Conservation (phyloP, 2,888 invertebrate genomes). For the Harmothoe impar region DNA sequence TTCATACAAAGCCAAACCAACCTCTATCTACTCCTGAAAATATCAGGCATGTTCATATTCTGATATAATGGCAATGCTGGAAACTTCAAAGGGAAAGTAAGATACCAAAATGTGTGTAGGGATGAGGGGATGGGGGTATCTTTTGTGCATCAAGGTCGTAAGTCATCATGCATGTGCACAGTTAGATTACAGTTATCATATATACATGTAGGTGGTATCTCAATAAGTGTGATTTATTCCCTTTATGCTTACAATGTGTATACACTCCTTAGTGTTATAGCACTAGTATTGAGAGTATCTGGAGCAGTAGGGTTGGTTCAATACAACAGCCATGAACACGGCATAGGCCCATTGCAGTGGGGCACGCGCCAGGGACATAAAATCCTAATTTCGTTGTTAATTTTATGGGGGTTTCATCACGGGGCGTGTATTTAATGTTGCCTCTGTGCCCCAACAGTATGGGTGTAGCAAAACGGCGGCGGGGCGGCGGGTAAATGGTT, state of each 20-base stretch:
- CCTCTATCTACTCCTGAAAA: neutral
- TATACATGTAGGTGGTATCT: too few species aligned
- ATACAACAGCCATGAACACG: too few species aligned
- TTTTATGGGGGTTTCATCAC: constrained; percentile 37
- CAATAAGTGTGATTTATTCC: too few species aligned
- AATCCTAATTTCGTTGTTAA: constrained; percentile 33
- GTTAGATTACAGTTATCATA: too few species aligned
- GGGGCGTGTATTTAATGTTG: neutral
- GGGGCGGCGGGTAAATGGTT: neutral
- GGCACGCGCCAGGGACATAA: neutral
- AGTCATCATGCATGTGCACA: too few species aligned
- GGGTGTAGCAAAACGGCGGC: constrained; percentile 9
- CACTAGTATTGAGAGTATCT: too few species aligned
- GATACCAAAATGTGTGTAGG: too few species aligned
- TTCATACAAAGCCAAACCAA: neutral
- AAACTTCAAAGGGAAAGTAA: neutral
- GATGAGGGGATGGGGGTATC: too few species aligned
- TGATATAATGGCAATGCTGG: constrained; percentile 1
- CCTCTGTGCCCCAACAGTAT: neutral
- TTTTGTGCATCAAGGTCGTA: too few species aligned
- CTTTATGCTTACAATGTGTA: too few species aligned
- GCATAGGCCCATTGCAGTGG: neutral
- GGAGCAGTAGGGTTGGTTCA: too few species aligned
- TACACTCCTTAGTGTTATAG: too few species aligned
- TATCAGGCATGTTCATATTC: neutral